Base-by-base conservation (phyloP, 2,888 invertebrate species). In the Diadegma fenestrale region DNA sequence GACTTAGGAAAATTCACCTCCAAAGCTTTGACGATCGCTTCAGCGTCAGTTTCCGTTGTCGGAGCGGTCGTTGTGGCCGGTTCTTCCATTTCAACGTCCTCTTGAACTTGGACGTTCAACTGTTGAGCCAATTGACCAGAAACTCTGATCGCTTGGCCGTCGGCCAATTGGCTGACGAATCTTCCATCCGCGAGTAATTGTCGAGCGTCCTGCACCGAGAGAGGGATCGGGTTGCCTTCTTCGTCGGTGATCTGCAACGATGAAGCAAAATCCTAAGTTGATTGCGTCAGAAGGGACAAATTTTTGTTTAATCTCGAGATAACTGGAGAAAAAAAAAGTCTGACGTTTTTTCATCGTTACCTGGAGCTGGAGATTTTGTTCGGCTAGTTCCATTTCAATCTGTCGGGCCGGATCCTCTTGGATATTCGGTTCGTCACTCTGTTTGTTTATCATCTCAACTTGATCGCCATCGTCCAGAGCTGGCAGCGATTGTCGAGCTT, bases 121-220 rank as follows among this genome's bases (percentile, higher is more conserved):
- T 95, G 90, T 41, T 94, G 89, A 0, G 94, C 94, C 85, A 94
- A 93, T 83, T 95, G 92, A 80, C 93, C 94, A 30, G 89, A 78
- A 63, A 93, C 90, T 87, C 92, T 90, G 30, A 93, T 92, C n/a
- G 92, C 91, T 76, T 93, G 93, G 0, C 90, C 91, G n/a, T 91
- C 91, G 51, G 89, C 91, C 71, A 92, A 82, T 64, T 93, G 93
- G 86, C 90, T 92, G 8, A 94, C 89, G 63, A 93, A 91, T 86
- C 94, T 93, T 64, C 94, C 94, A 88, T 96, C 95, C 0, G 95
- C 93, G 0, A 96, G 95, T 3, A 97, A 95, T 78, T 95, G 95
- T 68, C 96, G 95, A 33, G 97, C 96, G 90, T 96, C 96, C 87
- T 96, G 95, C 92, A 96, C 95, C 0, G 96, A 96, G 90, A 97